Evolutionary conservation across 2,888 invertebrate genomes (phyloP), one percentile per base, ranked within the genome.

Genomic region (Zele albiditarsus): DNA sequence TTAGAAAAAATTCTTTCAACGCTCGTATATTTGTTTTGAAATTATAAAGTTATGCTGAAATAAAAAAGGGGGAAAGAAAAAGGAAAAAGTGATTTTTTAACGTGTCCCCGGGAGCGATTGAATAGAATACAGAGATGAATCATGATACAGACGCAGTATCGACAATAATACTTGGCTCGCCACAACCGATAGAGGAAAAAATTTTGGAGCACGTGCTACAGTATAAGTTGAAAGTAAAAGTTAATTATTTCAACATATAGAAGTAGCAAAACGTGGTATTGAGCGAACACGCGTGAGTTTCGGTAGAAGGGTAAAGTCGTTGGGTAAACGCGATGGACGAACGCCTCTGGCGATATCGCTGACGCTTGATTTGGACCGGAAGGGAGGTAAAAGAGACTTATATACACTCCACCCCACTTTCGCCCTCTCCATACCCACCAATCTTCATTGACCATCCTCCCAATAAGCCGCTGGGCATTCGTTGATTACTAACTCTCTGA

Each of bases 401-500:
- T 62, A 72, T 27, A n/a, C n/a, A 57, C 63, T 27, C 27, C 42
- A 76, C 78, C 73, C 71, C 25, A 80, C 72, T 71, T 58, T 25
- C 63, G 74, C 79, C 71, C 57, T 78, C 79, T 46, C 71, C 49
- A 75, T 20, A 62, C 49, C 72, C 69, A 73, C 60, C 71, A 72
- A 53, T 75, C 79, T 81, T 80, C 86, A 83, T 86, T 87, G 88
- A 87, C 87, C 87, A 88, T 87, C 83, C 83, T 83, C 82, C 78
- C 71, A 68, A 67, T 57, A 71, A 75, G 77, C 79, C 76, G 77
- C 77, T 75, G 78, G 79, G 69, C 73, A 84, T 85, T 80, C 84
- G 85, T 87, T 87, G 88, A 89, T 88, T 88, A 87, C 86, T 82
- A 83, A 78, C 77, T 75, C 71, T 53, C 62, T 67, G 74, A 71